Evolutionary conservation across 1,140 invertebrate species (phyloP), one percentile per base, ranked within the genome.

Genomic region (Drosophila sproati): DNA sequence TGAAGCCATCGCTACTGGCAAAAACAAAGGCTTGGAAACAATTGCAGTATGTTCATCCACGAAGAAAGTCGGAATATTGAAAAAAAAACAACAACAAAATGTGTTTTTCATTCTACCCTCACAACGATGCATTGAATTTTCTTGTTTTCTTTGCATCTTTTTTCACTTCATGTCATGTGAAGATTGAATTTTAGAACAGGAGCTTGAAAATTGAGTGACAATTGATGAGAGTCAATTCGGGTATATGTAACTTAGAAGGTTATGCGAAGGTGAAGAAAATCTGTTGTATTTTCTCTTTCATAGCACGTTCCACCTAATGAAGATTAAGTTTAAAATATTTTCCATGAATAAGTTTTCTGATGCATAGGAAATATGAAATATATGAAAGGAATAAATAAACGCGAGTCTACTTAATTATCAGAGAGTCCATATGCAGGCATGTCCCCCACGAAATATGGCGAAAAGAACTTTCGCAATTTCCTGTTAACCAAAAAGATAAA

Each of bases 391-490:
- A 48, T 29, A 5, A 43, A 48, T 4, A 48, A 20, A 48, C 43
- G 28, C 63, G 43, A 20, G 41, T 8, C 4, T 1, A 35, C 37
- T 20, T 51, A 12, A 37, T 47, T 45, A 54, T 59, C 31, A 31
- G 35, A 29, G 6, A 41, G 66, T 35, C 43, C 29, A 50, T 62
- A 32, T 35, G n/a, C 5, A 4, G 3, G 1, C 12, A 7, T 10
- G 28, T 20, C 1, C 20, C 20, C 20, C 20, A 20, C 51, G 50
- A 57, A 39, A 50, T 48, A 60, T 6, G 41, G 55, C 1, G 39
- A 61, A 61, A 68, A 55, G 20, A 83, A 88, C 73, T 89, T 87
- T 88, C 69, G 74, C 89, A 88, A 88, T 88, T 83, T 88, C 83
- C 83, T 80, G 73, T 43, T 80, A 52, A 79, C 67, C 62, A 29